Evolutionary conservation across 1,140 invertebrate genomes (phyloP).

Genomic region (Rhysida immarginata): DNA sequence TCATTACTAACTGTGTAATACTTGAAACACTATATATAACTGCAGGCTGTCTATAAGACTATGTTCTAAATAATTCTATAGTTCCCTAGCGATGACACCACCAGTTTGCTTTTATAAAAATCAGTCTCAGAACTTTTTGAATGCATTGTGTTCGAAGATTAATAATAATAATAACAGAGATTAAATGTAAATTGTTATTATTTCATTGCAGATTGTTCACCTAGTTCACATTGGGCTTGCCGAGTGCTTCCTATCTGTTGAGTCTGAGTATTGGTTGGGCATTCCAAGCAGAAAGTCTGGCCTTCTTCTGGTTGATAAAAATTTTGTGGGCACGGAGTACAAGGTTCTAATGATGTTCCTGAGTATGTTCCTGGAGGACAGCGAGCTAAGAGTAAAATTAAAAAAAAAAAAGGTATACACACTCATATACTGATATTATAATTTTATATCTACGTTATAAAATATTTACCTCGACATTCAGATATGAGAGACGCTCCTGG

Average conservation of each 20-base stretch:
- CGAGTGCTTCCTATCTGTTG: conserved; percentile 52
- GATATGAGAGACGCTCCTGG: conserved; percentile 61
- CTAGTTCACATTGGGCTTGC: conserved; percentile 62
- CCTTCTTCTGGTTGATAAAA: conserved; percentile 76
- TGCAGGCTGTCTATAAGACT: too few species aligned
- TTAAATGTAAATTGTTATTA: too few species aligned
- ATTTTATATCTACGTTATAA: background rate
- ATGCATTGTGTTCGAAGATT: too few species aligned
- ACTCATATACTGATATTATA: background rate
- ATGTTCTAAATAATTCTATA: too few species aligned
- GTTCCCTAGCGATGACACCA: too few species aligned
- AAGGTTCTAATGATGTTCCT: conserved; percentile 83
- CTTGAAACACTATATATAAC: too few species aligned
- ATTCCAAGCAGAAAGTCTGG: conserved; percentile 67
- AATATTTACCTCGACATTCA: conserved; percentile 55
- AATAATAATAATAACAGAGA: too few species aligned
- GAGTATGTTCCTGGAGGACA: conserved; percentile 89
- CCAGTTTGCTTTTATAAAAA: too few species aligned
- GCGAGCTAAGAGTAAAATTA: conserved; percentile 39
- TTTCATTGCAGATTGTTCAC: too few species aligned
- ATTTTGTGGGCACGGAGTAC: conserved; percentile 81
- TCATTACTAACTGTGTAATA: too few species aligned
- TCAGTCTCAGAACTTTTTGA: too few species aligned
- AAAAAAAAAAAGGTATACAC: background rate
- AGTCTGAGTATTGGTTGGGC: conserved; percentile 70